These are phyloP conservation scores for Gephyroberyx darwinii DNA, from an alignment of 2,797 vertebrate species.

Conservation along the genomic window DNA sequence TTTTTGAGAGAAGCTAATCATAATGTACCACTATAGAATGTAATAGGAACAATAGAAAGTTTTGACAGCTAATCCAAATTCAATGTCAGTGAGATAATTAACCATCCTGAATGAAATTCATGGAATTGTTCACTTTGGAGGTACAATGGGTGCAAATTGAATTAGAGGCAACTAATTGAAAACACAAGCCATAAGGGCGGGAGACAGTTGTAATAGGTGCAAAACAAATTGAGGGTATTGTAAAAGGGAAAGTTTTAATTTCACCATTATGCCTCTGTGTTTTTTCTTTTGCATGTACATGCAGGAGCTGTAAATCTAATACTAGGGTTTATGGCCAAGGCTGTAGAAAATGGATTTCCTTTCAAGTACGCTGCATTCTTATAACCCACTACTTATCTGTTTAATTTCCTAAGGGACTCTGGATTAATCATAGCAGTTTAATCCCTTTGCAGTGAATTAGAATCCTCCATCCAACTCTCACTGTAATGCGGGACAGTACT, in stretches of 20 bases:
- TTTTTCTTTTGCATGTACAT: slow-evolving; percentile 51
- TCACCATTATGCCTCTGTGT: slow-evolving; percentile 47
- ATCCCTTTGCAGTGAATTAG: slow-evolving; percentile 79
- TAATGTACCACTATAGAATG: slow-evolving; percentile 33
- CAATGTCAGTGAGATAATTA: slow-evolving; percentile 35
- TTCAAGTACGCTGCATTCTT: slow-evolving; percentile 80
- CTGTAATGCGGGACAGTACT: slow-evolving; percentile 74
- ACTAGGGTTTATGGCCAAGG: slow-evolving; percentile 74
- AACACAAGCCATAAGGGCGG: slow-evolving; percentile 48
- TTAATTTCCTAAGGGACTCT: slow-evolving; percentile 81
- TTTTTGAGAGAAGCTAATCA: slow-evolving; percentile 32
- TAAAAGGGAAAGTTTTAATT: slow-evolving; percentile 64
- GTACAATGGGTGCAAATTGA: slow-evolving; percentile 52
- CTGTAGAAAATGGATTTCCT: slow-evolving; percentile 80
- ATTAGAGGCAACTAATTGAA: slow-evolving; percentile 69
- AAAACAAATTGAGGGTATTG: slow-evolving; percentile 60
- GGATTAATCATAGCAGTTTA: slow-evolving; percentile 81
- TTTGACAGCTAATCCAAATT: slow-evolving; percentile 49
- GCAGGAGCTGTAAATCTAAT: slow-evolving; percentile 70
- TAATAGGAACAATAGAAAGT: slow-evolving; percentile 23
- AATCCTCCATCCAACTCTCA: slow-evolving; percentile 75
- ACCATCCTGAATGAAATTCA: slow-evolving; percentile 29
- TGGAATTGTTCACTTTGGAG: slow-evolving; percentile 32
- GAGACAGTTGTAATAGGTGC: slow-evolving; percentile 48
- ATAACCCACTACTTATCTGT: slow-evolving; percentile 81